A percentile compares a stretch with the other conserved stretches of the same genome.
These are phyloP conservation scores for Galagoides demidoff DNA, from an alignment of 2,797 vertebrate genomes.

Conservation along the genomic window DNA sequence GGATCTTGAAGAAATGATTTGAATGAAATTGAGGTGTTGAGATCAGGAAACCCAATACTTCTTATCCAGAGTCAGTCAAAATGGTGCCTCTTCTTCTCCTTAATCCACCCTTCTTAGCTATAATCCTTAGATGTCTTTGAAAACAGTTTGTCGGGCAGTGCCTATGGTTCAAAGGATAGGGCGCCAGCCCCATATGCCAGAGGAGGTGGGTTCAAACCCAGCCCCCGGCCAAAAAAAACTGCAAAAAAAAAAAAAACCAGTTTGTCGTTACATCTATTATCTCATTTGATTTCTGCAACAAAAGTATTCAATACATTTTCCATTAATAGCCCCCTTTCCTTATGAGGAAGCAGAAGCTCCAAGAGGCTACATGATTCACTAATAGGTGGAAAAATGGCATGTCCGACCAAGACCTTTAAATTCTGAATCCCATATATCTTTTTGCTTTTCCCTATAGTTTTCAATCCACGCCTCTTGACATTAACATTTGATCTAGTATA, in stretches of 20 bases:
- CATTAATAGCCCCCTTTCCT: neutral
- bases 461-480: neutral
- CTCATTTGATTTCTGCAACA: slow-evolving; percentile 39
- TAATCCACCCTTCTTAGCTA: neutral
- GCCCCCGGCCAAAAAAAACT: no score
- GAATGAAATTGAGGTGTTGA: neutral
- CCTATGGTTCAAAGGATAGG: no score
- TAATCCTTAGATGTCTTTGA: neutral
- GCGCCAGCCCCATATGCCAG: no score
- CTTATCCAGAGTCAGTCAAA: neutral
- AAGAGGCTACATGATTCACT: neutral
- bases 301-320: neutral
- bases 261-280: neutral
- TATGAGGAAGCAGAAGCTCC: neutral
- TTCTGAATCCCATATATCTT: neutral
- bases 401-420: neutral
- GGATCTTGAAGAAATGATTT: neutral
- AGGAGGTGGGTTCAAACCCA: no score
- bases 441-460: neutral
- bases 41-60: neutral
- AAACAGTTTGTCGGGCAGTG: neutral
- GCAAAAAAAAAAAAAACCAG: no score
- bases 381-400: neutral
- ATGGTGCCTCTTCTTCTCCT: neutral
- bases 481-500: neutral